These are phyloP conservation scores for Phalloptychus januarius DNA, from an alignment of 2,797 vertebrate species.

Conservation along the genomic window DNA sequence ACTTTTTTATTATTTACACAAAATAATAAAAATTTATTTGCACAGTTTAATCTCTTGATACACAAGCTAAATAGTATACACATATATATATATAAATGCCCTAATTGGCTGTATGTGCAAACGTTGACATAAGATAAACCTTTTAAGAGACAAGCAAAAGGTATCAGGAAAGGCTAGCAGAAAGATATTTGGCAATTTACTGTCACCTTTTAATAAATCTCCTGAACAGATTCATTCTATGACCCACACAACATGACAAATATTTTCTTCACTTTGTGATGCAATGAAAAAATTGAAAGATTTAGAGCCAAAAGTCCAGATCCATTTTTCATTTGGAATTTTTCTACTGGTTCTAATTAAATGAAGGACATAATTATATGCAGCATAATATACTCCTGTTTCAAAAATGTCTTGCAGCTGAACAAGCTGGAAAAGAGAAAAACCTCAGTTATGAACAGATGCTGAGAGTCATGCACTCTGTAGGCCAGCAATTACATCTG, in stretches of 20 bases:
- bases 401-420: slow-evolving; percentile 17
- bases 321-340: slow-evolving; percentile 11
- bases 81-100: too few species aligned
- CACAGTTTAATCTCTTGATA: background rate
- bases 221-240: background rate
- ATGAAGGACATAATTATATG: background rate
- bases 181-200: background rate
- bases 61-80: background rate
- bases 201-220: background rate
- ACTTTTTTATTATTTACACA: background rate
- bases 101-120: background rate
- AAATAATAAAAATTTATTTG: background rate
- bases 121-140: background rate
- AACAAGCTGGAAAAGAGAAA: background rate
- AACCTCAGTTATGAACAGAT: background rate
- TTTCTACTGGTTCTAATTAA: slow-evolving; percentile 6
- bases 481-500: background rate
- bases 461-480: background rate
- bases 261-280: background rate
- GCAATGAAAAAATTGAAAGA: slow-evolving; percentile 5
- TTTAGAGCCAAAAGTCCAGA: background rate
- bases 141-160: background rate
- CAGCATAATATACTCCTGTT: slow-evolving; percentile 13
- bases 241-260: background rate
- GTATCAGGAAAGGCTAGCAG: background rate